A percentile compares a stretch with the other conserved stretches of the same genome.
These are phyloP conservation scores for Cynopterus brachyotis DNA, from an alignment of 2,113 vertebrate species.

Conservation along the genomic window DNA sequence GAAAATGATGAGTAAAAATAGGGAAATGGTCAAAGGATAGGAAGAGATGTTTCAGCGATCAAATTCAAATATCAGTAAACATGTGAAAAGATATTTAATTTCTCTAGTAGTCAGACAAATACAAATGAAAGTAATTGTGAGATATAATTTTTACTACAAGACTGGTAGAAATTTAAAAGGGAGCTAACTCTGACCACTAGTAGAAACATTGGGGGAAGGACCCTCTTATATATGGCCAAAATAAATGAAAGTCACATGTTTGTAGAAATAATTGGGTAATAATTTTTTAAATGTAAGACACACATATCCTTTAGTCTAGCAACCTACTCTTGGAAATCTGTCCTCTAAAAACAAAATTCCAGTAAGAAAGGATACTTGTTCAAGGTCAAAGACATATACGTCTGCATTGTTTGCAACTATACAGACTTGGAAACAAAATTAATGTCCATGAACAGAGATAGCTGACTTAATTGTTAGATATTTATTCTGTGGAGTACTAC, in stretches of 20 bases:
- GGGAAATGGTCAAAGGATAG: not conserved
- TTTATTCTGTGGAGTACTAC: not conserved
- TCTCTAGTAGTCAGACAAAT: not conserved
- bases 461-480: not conserved
- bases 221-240: not conserved
- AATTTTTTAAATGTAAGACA: not conserved
- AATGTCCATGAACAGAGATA: not conserved
- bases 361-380: not conserved
- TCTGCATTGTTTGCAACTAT: not conserved
- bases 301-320: not conserved
- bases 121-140: not conserved
- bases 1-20: not conserved
- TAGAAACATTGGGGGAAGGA: not conserved
- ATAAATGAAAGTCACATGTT: not conserved
- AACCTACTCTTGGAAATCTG: not conserved
- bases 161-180: not conserved
- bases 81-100: not conserved
- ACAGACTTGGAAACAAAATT: conserved; percentile 6
- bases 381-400: not conserved
- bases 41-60: not conserved
- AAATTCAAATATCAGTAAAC: not conserved
- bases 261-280: not conserved
- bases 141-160: not conserved
- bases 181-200: not conserved
- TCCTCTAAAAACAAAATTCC: not conserved